Percentiles rank a stretch among this genome's conserved stretches.
phyloP scores from a whole-genome alignment of 2,888 invertebrate genomes.

The Habroteleia sp. region DNA sequence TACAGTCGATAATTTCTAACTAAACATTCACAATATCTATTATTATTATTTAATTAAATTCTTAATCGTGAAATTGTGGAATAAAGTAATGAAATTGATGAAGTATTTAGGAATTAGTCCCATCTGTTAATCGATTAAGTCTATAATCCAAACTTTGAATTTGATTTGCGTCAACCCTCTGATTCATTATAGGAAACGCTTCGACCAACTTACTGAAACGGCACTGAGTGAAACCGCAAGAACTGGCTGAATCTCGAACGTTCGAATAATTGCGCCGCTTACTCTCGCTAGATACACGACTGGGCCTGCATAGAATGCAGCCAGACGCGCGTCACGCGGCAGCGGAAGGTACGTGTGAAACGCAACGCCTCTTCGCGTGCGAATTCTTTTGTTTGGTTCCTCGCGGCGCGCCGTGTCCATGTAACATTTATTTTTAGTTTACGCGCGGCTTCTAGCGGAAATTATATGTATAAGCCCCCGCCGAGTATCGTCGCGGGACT shows the following conservation, averaged over 20 bases:
- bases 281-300: conserved; percentile 25
- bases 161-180: no score
- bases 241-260: conserved; percentile 16
- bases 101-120: no score
- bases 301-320: conserved; percentile 20
- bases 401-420: conserved; percentile 52
- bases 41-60: no score
- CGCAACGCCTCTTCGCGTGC: conserved; percentile 63
- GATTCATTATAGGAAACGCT: no score
- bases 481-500: conserved; percentile 40
- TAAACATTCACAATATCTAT: no score
- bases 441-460: conserved; percentile 63
- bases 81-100: no score
- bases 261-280: conserved; percentile 37
- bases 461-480: conserved; percentile 54
- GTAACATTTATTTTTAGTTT: conserved; percentile 65
- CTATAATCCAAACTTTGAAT: no score
- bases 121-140: no score
- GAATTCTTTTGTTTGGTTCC: conserved; percentile 63
- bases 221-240: conserved; percentile 4
- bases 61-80: no score
- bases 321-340: conserved; percentile 56
- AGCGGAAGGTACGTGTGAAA: conserved; percentile 63
- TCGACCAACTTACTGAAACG: not conserved
- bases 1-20: no score